Evolutionary conservation across 1,140 invertebrate species (phyloP).

Genomic region (Nebria ingens): DNA sequence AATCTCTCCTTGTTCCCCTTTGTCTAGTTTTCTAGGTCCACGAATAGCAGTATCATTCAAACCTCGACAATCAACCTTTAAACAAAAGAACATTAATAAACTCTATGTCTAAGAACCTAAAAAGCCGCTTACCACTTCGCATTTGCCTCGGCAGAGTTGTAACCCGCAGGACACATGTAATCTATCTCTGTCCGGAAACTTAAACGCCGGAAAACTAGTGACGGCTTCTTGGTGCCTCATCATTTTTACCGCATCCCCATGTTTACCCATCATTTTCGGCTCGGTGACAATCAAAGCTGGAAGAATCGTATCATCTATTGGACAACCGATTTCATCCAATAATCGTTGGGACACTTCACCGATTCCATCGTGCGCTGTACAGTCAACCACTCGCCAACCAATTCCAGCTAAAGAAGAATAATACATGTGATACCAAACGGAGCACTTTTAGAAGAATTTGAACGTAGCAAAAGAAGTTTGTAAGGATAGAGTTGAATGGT

Average conservation of each 20-base stretch:
- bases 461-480: too few species aligned
- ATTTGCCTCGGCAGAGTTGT: conserved; percentile 54
- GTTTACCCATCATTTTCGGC: conserved; percentile 32
- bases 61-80: not conserved
- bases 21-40: conserved; percentile 29
- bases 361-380: conserved; percentile 60
- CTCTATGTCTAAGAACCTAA: not conserved
- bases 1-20: conserved; percentile 44
- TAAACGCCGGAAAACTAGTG: conserved; percentile 64
- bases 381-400: conserved; percentile 60
- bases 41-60: not conserved
- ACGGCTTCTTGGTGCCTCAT: conserved; percentile 46
- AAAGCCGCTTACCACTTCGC: conserved; percentile 40
- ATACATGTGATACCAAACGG: conserved; percentile 13
- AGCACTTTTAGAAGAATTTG: too few species aligned
- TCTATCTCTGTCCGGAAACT: conserved; percentile 64
- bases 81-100: not conserved
- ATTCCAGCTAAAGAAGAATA: conserved; percentile 43
- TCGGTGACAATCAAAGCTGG: conserved; percentile 30
- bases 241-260: conserved; percentile 28
- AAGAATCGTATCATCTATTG: conserved; percentile 55
- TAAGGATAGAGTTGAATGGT: too few species aligned
- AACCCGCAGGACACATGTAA: conserved; percentile 57
- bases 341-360: conserved; percentile 57
- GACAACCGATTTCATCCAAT: conserved; percentile 57